phyloP scores from a whole-genome alignment of 2,797 vertebrate species.

The Acrocephalus scirpaceus region DNA sequence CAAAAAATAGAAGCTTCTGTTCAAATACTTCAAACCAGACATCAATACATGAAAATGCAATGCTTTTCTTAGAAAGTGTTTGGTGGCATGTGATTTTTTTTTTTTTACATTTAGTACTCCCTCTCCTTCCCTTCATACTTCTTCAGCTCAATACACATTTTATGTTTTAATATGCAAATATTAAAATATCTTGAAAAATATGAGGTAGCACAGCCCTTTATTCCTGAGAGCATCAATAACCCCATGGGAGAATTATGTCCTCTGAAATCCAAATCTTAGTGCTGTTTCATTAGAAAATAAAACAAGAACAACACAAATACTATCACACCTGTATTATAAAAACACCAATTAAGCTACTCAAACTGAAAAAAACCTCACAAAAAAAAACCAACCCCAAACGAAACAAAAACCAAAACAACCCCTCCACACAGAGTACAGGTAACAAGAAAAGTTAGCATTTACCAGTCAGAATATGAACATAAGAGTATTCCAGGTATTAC shows the following conservation, averaged over 20 bases:
- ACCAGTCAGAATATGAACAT: neutral
- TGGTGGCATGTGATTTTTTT: neutral
- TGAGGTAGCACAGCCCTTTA: neutral
- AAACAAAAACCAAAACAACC: neutral
- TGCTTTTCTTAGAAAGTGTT: neutral
- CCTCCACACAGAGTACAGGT: neutral
- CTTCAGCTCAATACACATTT: neutral
- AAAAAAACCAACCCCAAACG: neutral
- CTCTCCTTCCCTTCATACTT: neutral
- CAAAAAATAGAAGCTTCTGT: neutral
- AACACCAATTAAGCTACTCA: neutral
- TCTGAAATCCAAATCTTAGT: neutral
- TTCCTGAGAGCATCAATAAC: neutral
- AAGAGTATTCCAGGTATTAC: neutral
- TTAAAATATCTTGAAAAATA: neutral
- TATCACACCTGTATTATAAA: neutral
- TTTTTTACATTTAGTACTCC: neutral
- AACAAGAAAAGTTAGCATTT: neutral
- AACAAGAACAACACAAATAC: neutral
- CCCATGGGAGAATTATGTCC: neutral
- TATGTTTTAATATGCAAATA: neutral
- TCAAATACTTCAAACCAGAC: neutral
- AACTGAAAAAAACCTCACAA: neutral
- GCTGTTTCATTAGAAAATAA: neutral
- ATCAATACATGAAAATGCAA: neutral